These are phyloP conservation scores for Gryon sp. DNA, from an alignment of 1,140 invertebrate genomes.

Conservation along the genomic window DNA sequence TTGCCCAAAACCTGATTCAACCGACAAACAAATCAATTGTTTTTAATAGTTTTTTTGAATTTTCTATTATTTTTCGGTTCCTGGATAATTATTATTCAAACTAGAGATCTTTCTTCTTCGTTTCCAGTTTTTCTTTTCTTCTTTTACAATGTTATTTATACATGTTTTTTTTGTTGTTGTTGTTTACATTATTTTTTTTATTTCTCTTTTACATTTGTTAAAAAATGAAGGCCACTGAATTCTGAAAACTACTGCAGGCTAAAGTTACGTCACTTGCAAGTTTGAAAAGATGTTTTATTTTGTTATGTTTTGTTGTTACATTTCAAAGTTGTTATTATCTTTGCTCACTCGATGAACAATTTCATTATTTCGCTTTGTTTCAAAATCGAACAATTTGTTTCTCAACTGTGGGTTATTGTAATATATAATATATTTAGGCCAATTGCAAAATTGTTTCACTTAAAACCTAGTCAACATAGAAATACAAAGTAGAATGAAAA, in stretches of 20 bases:
- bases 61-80: no score
- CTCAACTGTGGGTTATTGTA: neutral
- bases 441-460: constrained; percentile 7
- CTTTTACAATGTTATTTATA: constrained; percentile 62
- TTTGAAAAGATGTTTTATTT: no score
- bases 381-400: constrained; percentile 26
- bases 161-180: constrained; percentile 27
- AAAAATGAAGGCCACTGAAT: constrained; percentile 74
- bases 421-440: constrained; percentile 26
- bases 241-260: constrained; percentile 67
- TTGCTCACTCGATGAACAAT: constrained; percentile 18
- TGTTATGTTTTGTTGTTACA: constrained; percentile 46
- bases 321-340: constrained; percentile 36
- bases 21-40: no score
- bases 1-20: no score
- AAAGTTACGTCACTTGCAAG: constrained; percentile 46
- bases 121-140: constrained; percentile 9
- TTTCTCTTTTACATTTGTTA: constrained; percentile 36
- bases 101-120: no score
- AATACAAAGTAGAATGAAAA: no score
- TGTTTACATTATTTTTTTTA: constrained; percentile 7
- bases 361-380: constrained; percentile 12
- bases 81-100: constrained; percentile 62
- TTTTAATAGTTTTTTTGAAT: no score
- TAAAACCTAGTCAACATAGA: neutral